Base-by-base conservation (phyloP, 2,888 invertebrate species). In the Linnaemya tessellans region DNA sequence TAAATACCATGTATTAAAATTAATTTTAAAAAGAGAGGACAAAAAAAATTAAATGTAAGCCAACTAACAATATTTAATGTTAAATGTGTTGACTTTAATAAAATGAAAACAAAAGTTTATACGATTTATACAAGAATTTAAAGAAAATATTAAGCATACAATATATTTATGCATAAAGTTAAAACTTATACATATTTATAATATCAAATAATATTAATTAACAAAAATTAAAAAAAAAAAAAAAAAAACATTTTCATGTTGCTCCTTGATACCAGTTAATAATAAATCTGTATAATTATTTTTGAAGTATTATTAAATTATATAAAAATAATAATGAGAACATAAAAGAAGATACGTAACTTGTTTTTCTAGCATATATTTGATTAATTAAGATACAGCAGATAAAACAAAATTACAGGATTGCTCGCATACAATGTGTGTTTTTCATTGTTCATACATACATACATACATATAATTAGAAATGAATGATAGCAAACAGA, bases 81-180 rank as follows among this genome's bases (percentile, higher is more conserved):
- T 85, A 79, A 79, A 82, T 82, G 82, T 85, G 74, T 85, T 82
- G 43, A 78, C 70, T 58, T 65, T 74, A 70, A 79, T 43, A 78
- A 7, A 13, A 56, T 43, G 18, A 68, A 73, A 46, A 60, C 30
- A 65, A 70, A 78, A 73, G 70, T 86, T 86, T 86, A 81, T 86
- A 86, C 83, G 86, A 86, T 84, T 86, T 86, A 74, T 86, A 84
- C 79, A 54, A 79, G 65, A 74, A 79, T 68, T 79, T 74, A 74
- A 68, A 54, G 43, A 22, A 51, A 75, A 54, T 54, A 41, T 71
- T 71, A 46, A 0, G 41, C 64, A 5, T 74, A 46, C 30, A 68
- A 77, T 68, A 51, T 65, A 70, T 81, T 74, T 71, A 79, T 35
- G 2, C 9, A 30, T 64, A 54, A n/a, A 46, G 77, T 56, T 70